phyloP scores from a whole-genome alignment of 2,113 vertebrate genomes.

The Microtus oregoni region DNA sequence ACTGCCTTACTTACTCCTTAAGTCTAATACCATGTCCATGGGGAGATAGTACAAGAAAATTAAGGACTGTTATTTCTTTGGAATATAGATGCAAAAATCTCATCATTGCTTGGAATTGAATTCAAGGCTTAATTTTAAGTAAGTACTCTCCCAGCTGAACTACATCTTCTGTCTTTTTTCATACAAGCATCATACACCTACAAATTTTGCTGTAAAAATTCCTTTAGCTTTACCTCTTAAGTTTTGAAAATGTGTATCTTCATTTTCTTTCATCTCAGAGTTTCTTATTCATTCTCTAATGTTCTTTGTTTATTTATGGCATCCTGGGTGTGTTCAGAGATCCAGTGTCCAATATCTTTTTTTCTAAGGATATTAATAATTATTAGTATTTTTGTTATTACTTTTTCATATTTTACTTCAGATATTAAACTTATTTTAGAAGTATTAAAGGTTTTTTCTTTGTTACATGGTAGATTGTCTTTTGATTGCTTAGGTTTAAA shows the following conservation, averaged over 20 bases:
- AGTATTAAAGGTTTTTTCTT: neutral
- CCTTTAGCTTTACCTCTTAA: neutral
- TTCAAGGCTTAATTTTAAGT: neutral
- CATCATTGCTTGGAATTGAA: neutral
- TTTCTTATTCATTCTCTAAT: neutral
- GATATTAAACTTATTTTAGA: neutral
- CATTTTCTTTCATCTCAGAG: neutral
- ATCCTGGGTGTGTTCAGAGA: neutral
- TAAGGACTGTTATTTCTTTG: neutral
- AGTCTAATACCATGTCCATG: neutral
- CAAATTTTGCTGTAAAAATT: neutral
- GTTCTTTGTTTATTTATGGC: neutral
- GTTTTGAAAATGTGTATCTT: neutral
- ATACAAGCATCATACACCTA: neutral
- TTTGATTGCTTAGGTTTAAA: neutral
- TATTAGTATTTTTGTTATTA: neutral
- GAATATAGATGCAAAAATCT: neutral
- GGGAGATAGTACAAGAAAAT: neutral
- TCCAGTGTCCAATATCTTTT: neutral
- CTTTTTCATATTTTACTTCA: neutral
- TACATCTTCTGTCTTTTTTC: neutral
- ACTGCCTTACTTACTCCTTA: neutral
- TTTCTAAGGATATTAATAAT: neutral
- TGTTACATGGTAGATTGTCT: neutral
- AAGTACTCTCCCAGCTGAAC: neutral